These are phyloP conservation scores for Elysia crispata DNA, from an alignment of 2,888 invertebrate genomes.

Conservation along the genomic window DNA sequence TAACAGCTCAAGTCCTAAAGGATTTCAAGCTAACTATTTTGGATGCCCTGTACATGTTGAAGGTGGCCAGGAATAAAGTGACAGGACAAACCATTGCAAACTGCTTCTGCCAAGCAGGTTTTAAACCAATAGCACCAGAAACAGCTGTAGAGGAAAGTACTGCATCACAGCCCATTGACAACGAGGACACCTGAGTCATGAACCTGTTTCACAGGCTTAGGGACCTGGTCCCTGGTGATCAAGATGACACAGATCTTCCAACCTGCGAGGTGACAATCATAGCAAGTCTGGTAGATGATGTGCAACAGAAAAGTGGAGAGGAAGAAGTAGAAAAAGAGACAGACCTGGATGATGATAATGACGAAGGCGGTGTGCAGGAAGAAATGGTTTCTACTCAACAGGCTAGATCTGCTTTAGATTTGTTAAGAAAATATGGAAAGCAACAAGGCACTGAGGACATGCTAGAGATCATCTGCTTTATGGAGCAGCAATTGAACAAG, in stretches of 20 bases:
- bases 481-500: too few species aligned
- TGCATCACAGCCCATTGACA: too few species aligned
- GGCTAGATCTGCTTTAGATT: too few species aligned
- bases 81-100: not conserved
- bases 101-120: slow-evolving; percentile 23
- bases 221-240: not conserved
- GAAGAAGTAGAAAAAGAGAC: too few species aligned
- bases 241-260: not conserved
- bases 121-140: not conserved
- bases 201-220: not conserved
- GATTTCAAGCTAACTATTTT: not conserved
- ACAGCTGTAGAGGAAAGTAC: not conserved
- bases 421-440: too few species aligned
- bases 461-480: too few species aligned
- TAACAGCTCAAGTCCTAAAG: not conserved
- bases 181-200: too few species aligned
- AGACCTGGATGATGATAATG: too few species aligned
- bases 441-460: too few species aligned
- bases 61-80: not conserved
- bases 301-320: too few species aligned
- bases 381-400: too few species aligned
- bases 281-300: not conserved
- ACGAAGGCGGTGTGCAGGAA: too few species aligned
- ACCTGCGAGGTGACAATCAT: slow-evolving; percentile 1
- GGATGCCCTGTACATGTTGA: slow-evolving; percentile 22